Conservation (phyloP, 2,888 invertebrate genomes). For the Patella depressa region DNA sequence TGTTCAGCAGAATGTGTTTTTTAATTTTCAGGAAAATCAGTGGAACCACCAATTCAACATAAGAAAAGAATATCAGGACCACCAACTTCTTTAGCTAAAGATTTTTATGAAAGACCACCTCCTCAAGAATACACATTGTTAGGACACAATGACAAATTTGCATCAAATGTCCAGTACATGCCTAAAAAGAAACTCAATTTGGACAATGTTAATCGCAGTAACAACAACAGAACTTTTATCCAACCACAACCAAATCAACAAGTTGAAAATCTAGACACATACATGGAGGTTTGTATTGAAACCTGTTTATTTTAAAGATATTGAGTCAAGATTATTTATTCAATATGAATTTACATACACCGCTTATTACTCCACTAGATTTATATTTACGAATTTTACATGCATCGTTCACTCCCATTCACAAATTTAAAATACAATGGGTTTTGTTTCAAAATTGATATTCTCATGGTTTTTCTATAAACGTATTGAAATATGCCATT, state of each 20-base stretch:
- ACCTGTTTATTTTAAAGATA: background rate
- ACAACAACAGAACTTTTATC: background rate
- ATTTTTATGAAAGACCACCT: conserved; percentile 42
- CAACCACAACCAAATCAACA: background rate
- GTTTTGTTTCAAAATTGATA: no score
- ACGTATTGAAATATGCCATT: no score
- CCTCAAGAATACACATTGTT: conserved; percentile 60
- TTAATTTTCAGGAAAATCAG: background rate
- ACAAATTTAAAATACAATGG: no score
- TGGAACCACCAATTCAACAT: conserved; percentile 65
- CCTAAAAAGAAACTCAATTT: conserved; percentile 33
- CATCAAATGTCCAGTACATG: conserved; percentile 59
- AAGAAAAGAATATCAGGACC: conserved; percentile 59
- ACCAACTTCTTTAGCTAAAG: conserved; percentile 46
- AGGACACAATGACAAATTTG: conserved; percentile 67
- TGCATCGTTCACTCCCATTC: no score
- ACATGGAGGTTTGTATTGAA: background rate
- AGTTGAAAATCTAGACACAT: background rate
- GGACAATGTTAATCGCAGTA: conserved; percentile 6
- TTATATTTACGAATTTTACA: no score
- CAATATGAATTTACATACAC: no score
- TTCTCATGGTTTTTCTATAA: no score
- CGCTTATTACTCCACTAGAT: no score
- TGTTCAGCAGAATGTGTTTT: no score
- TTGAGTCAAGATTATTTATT: no score